phyloP scores from a whole-genome alignment of 2,113 vertebrate species.

The Atrichornis clamosus region DNA sequence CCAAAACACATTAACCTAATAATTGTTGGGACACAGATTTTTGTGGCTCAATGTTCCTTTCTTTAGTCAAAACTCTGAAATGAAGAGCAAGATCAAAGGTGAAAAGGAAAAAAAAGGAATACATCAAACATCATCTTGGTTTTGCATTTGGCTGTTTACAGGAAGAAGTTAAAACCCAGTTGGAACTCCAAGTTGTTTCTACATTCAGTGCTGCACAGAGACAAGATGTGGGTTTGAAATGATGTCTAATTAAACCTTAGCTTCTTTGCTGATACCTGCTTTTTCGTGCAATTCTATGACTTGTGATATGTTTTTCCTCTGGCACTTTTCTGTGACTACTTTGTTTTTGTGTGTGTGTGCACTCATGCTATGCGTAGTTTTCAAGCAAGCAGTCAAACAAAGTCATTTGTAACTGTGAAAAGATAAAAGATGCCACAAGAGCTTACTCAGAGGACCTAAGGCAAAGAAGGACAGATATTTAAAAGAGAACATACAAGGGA shows the following conservation, averaged over 20 bases:
- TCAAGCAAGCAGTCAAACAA: background rate
- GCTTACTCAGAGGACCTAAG: background rate
- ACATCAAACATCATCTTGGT: background rate
- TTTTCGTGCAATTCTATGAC: background rate
- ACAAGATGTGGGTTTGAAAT: background rate
- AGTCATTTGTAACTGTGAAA: background rate
- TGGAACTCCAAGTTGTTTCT: background rate
- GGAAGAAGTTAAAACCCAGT: background rate
- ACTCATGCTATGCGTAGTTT: background rate
- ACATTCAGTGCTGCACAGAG: background rate
- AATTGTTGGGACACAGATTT: background rate
- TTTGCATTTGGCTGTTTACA: background rate
- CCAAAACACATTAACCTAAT: background rate
- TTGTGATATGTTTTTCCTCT: background rate
- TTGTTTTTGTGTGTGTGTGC: background rate
- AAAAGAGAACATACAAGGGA: background rate
- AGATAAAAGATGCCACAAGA: background rate
- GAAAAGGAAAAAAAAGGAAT: background rate
- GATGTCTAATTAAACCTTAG: background rate
- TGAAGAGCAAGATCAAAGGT: background rate
- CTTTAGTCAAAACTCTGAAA: background rate
- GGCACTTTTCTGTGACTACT: background rate
- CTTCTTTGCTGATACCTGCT: background rate
- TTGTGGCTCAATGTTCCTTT: background rate
- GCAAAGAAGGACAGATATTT: background rate